Conservation (phyloP, 2,113 vertebrate species). For the Tympanuchus pallidicinctus region DNA sequence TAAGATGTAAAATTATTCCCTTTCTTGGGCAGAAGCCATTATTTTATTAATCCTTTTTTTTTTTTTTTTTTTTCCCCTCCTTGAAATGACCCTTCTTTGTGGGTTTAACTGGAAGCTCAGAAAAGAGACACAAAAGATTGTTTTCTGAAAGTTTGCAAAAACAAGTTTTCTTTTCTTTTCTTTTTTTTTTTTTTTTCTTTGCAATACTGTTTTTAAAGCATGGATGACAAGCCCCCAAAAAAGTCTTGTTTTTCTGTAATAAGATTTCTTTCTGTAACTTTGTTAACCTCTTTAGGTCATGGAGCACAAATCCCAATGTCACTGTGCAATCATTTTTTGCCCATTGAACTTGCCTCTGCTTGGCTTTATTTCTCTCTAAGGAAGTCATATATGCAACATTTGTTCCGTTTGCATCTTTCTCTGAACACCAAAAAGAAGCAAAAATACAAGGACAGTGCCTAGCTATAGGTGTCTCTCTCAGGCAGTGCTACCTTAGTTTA, state of each 20-base stretch:
- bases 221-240: neutral
- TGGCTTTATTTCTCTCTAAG: slow-evolving; percentile 30
- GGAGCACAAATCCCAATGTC: slow-evolving; percentile 60
- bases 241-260: slow-evolving; percentile 20
- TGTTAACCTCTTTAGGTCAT: slow-evolving; percentile 48
- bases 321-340: slow-evolving; percentile 16
- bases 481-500: neutral
- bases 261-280: slow-evolving; percentile 32
- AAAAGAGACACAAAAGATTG: neutral
- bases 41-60: slow-evolving; percentile 27
- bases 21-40: neutral
- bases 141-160: slow-evolving; percentile 1
- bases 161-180: too few relatives aligned
- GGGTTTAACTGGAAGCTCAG: slow-evolving; percentile 5
- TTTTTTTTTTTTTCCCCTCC: neutral
- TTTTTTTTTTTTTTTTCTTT: neutral
- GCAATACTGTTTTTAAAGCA: slow-evolving; percentile 18
- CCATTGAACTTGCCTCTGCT: slow-evolving; percentile 21
- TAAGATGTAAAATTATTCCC: slow-evolving; percentile 31
- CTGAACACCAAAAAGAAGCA: neutral
- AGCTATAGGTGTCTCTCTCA: neutral
- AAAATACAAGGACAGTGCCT: neutral
- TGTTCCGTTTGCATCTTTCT: neutral
- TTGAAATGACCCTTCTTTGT: slow-evolving; percentile 35
- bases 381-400: neutral